Evolutionary conservation across 2,113 vertebrate genomes (phyloP).

Genomic region (Ammodramus savannarum): DNA sequence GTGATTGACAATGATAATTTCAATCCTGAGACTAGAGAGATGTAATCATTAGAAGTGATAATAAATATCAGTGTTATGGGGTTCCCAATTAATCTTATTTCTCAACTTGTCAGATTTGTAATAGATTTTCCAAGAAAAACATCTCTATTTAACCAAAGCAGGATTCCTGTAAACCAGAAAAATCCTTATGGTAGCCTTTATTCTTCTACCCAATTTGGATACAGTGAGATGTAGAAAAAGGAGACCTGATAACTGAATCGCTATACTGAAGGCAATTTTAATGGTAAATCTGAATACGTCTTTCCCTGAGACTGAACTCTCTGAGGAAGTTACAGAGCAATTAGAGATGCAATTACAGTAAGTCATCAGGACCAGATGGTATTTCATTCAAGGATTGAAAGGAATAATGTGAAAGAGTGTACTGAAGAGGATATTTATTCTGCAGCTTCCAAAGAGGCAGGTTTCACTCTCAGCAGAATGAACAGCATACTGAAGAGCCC

Average conservation of each 20-base stretch:
- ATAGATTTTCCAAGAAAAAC: neutral
- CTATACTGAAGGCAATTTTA: conserved; percentile 22
- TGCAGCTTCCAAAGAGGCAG: neutral
- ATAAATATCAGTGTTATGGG: neutral
- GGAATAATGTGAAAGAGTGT: conserved; percentile 30
- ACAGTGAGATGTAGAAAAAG: neutral
- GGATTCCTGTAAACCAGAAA: neutral
- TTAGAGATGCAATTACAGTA: conserved; percentile 58
- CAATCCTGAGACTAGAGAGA: neutral
- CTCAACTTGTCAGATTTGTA: neutral
- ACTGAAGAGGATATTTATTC: conserved; percentile 43
- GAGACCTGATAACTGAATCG: neutral
- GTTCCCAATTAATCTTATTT: neutral
- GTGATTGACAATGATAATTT: neutral
- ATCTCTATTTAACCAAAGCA: neutral
- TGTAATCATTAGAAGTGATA: neutral
- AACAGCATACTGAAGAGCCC: neutral
- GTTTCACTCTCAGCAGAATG: neutral
- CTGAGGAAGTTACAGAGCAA: conserved; percentile 61
- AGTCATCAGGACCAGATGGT: conserved; percentile 62
- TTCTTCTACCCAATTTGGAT: neutral
- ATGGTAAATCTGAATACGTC: neutral
- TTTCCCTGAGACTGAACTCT: conserved; percentile 36
- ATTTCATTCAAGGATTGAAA: conserved; percentile 59
- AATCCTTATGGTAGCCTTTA: neutral